These are phyloP conservation scores for Hypomecis atomaria DNA, from an alignment of 2,888 invertebrate genomes.

Conservation along the genomic window DNA sequence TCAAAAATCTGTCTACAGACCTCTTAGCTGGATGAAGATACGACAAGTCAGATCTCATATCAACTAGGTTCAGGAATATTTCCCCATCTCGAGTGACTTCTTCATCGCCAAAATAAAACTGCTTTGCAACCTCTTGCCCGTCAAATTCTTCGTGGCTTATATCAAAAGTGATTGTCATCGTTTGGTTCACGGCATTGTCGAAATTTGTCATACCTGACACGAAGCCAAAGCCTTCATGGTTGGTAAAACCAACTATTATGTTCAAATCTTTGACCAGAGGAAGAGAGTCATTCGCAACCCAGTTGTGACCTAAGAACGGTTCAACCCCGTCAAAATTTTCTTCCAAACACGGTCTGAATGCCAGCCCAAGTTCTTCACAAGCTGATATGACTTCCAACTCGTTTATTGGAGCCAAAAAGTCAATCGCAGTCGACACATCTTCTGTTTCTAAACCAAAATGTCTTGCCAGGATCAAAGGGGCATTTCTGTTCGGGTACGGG, in stretches of 20 bases:
- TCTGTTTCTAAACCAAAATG: conserved; percentile 53
- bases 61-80: conserved; percentile 39
- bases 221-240: conserved; percentile 44
- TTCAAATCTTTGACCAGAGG: conserved; percentile 42
- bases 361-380: conserved; percentile 39
- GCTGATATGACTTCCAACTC: conserved; percentile 52
- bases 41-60: conserved; percentile 54
- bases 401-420: conserved; percentile 51
- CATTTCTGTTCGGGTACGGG: conserved; percentile 43
- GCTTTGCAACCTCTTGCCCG: conserved; percentile 46
- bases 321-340: conserved; percentile 49
- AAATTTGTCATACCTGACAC: neutral
- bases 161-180: conserved; percentile 43
- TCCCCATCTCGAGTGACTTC: conserved; percentile 39
- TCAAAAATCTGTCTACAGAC: conserved; percentile 13
- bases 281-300: conserved; percentile 9
- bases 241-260: conserved; percentile 54
- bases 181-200: conserved; percentile 5
- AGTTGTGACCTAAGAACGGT: conserved; percentile 44
- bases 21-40: conserved; percentile 48
- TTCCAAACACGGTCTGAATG: conserved; percentile 58
- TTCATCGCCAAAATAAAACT: conserved; percentile 63
- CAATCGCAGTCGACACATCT: conserved; percentile 51
- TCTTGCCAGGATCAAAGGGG: conserved; percentile 53
- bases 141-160: conserved; percentile 43